A percentile compares a stretch with the other conserved stretches of the same genome.
These are phyloP conservation scores for Hydrochoerus hydrochaeris DNA, from an alignment of 2,113 vertebrate species.

Conservation along the genomic window DNA sequence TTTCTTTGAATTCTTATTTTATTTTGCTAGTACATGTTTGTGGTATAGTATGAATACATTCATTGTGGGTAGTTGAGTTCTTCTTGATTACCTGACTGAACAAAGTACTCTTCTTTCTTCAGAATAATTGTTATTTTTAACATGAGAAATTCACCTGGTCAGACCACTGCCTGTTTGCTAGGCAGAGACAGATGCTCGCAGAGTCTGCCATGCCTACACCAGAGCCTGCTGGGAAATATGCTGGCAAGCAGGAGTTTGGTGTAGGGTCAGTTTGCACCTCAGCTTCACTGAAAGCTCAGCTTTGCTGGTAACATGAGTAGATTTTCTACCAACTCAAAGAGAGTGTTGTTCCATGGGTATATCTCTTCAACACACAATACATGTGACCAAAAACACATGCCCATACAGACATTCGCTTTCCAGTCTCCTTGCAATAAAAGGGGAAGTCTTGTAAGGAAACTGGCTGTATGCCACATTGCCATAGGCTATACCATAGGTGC, in stretches of 20 bases:
- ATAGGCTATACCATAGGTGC: slow-evolving; percentile 28
- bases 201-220: not conserved
- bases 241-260: not conserved
- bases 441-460: not conserved
- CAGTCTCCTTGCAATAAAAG: slow-evolving; percentile 53
- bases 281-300: not conserved
- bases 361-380: not conserved
- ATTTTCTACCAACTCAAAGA: not conserved
- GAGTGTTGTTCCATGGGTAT: not conserved
- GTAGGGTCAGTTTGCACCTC: slow-evolving; percentile 17
- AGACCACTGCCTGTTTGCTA: not conserved
- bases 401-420: not conserved
- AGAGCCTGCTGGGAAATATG: not conserved
- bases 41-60: not conserved
- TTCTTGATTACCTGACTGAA: slow-evolving; percentile 58
- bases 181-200: slow-evolving; percentile 39
- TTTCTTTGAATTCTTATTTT: not conserved
- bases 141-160: slow-evolving; percentile 35
- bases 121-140: slow-evolving; percentile 51
- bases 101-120: not conserved
- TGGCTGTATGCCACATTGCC: slow-evolving; percentile 32
- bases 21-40: not conserved
- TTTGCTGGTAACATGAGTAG: not conserved
- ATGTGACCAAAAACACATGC: not conserved
- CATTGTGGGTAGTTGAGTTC: not conserved